Evolutionary conservation across 2,888 invertebrate species (phyloP), one percentile per base, ranked within the genome.

Genomic region (Drosophila subquinaria): DNA sequence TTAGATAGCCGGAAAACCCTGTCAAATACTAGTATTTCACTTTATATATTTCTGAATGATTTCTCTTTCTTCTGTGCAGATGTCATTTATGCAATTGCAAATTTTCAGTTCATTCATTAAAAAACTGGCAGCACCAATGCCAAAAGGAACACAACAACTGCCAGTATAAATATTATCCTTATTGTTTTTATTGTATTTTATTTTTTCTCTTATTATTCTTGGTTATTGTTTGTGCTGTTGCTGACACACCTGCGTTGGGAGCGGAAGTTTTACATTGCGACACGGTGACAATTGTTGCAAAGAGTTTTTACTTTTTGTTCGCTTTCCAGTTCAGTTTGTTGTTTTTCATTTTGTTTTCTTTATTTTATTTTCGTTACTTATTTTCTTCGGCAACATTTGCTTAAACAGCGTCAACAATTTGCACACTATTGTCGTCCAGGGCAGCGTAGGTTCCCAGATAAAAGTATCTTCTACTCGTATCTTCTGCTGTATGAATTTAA

Each of bases 371-470:
- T 38, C 40, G 62, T 76, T 71, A 64, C 74, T 57, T 76, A 75
- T 73, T 69, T 67, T 77, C 73, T 70, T 73, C 67, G 67, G 65
- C 69, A 81, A 80, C 78, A 86, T 86, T 88, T 84, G 76, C 88
- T 85, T 88, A 86, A 84, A 82, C 81, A 85, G 83, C 69, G 83
- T 47, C 83, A 86, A 72, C 83, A 88, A 86, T 84, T 84, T 84
- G 86, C 83, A 84, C 86, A 82, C 86, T 76, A 82, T 88, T 85
- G 81, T 64, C 76, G 82, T 76, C 47, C 53, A 42, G 64, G 57
- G 48, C 51, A 33, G 47, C 30, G 47, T 68, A 50, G 50, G 55
- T 51, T 66, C 50, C 43, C 23, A 48, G 48, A 78, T 61, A 73
- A 73, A 62, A 74, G 74, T 76, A 87, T 76, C 77, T 79, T 67